Base-by-base conservation (phyloP, 2,797 vertebrate genomes). In the Hyperoplus lanceolatus region DNA sequence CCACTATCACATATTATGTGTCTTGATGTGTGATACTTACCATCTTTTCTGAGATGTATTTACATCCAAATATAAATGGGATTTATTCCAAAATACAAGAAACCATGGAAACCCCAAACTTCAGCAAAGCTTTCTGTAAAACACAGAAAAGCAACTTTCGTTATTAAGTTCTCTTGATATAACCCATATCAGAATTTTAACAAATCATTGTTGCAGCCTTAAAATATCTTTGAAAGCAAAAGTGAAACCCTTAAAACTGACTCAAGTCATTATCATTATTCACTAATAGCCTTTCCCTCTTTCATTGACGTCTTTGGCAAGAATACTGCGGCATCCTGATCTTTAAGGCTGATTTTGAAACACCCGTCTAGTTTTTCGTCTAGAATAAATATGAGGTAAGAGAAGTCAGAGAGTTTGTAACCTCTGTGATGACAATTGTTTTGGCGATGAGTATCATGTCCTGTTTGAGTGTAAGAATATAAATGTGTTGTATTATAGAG, bases 11-110 rank as follows among this genome's bases (percentile, higher is more conserved):
- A 61, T 55, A 29, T 38, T 12, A 42, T 21, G 65, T 41, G 13
- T n/a, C 3, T 36, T 63, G 0, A 0, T 49, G 69, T 21, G 15
- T 69, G 0, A 9, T 39, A 82, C 93, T 83, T 81, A 95, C 95
- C 94, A 94, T 95, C 2, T 55, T 94, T 79, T 80, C n/a, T 70
- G 53, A 50, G 16, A 8, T 73, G 21, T 80, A 29, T 88, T 91
- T 87, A 93, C 69, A 86, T 79, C 79, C 86, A 88, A 91, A 93
- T 94, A 79, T 89, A 89, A 29, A 87, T 16, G 38, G 46, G 89
- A 77, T 53, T 54, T 59, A 49, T 18, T 66, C 57, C n/a, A 68
- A 73, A 90, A 74, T 16, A 74, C 16, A 42, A 50, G 14, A 58
- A 65, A 82, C 36, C 49, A 57, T 63, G 39, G 41, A 74, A 70